These are phyloP conservation scores for Empidonax alnorum DNA, from an alignment of 2,113 vertebrate genomes.

Conservation along the genomic window DNA sequence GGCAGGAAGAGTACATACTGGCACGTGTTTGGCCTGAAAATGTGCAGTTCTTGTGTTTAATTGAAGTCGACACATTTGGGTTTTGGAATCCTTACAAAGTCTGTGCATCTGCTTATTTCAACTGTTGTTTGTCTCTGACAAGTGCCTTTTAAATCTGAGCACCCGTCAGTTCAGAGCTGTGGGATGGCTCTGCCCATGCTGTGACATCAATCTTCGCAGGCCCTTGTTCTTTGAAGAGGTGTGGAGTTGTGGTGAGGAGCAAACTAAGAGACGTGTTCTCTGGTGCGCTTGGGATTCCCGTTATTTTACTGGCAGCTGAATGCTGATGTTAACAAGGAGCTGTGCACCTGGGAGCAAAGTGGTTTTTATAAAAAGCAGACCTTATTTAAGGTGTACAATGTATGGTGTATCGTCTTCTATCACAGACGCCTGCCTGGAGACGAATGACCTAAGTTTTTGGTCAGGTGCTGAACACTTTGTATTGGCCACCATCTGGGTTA, in stretches of 20 bases:
- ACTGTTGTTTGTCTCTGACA: neutral
- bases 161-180: neutral
- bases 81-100: slow-evolving; percentile 34
- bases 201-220: accelerated
- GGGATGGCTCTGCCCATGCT: neutral
- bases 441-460: neutral
- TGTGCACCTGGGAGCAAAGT: neutral
- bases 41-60: slow-evolving; percentile 35
- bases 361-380: neutral
- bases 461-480: neutral
- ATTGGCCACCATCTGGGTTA: neutral
- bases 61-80: slow-evolving; percentile 13
- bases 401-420: neutral
- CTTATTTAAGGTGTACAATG: neutral
- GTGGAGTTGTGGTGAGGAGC: neutral
- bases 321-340: neutral
- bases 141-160: neutral
- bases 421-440: neutral
- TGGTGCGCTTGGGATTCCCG: accelerated
- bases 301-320: neutral
- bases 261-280: accelerated
- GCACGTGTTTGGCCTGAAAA: slow-evolving; percentile 12
- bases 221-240: neutral
- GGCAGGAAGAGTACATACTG: neutral
- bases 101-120: slow-evolving; percentile 48